phyloP scores from a whole-genome alignment of 2,888 invertebrate genomes.

The Carterocephalus palaemon region DNA sequence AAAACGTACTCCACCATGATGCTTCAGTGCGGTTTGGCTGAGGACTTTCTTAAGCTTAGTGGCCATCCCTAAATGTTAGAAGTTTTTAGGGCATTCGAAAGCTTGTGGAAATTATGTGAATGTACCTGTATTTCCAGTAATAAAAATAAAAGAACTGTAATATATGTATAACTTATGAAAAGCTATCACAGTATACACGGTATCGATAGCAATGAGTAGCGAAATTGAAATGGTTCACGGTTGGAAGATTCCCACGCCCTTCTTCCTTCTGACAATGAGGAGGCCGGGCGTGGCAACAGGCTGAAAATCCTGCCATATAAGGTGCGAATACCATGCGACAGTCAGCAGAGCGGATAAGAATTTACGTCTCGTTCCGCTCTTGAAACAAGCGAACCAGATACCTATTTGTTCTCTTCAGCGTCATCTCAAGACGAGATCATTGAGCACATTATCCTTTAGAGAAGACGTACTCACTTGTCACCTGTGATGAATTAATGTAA shows the following conservation, averaged over 20 bases:
- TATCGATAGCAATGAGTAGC: constrained; percentile 20
- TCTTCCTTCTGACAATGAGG: constrained; percentile 38
- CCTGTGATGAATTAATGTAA: no score
- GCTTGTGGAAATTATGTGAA: no score
- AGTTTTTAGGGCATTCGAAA: no score
- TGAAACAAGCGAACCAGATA: constrained; percentile 31
- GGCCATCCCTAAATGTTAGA: no score
- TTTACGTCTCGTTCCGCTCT: constrained; percentile 42
- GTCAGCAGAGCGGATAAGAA: constrained; percentile 51
- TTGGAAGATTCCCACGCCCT: constrained; percentile 51
- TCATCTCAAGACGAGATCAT: constrained; percentile 32
- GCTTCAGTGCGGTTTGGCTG: no score
- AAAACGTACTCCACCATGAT: no score
- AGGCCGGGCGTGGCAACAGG: constrained; percentile 8
- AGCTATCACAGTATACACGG: no score
- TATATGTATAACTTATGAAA: no score
- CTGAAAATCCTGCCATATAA: constrained; percentile 56
- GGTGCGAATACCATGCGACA: constrained; percentile 59
- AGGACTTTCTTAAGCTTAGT: no score
- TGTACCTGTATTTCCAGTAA: background rate
- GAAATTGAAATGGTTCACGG: constrained; percentile 52
- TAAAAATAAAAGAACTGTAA: no score
- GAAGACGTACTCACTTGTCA: no score
- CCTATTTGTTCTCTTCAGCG: constrained; percentile 33
- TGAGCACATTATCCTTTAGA: no score